phyloP scores from a whole-genome alignment of 2,797 vertebrate genomes.

The Pristis pectinata region DNA sequence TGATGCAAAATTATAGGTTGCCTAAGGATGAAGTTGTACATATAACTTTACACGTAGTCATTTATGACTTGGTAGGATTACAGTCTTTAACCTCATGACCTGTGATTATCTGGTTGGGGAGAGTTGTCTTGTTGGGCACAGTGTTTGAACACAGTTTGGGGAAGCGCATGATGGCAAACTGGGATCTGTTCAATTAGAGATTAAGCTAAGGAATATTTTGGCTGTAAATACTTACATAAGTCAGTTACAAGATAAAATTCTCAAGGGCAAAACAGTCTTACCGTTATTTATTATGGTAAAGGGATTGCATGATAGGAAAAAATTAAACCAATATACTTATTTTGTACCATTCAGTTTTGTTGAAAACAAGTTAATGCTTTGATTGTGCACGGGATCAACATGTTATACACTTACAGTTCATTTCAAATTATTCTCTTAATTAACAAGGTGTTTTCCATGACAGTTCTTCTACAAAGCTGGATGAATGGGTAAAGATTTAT shows the following conservation, averaged over 20 bases:
- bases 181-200: neutral
- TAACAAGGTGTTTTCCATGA: neutral
- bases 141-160: neutral
- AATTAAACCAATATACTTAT: neutral
- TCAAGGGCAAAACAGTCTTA: neutral
- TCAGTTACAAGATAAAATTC: neutral
- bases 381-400: neutral
- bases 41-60: neutral
- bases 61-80: neutral
- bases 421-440: neutral
- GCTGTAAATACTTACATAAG: neutral
- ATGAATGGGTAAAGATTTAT: neutral
- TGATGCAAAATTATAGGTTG: neutral
- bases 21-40: neutral
- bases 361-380: neutral
- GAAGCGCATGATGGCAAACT: neutral
- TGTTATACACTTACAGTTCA: neutral
- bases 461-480: too few species aligned
- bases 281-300: neutral
- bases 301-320: neutral
- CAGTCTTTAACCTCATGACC: neutral
- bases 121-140: neutral
- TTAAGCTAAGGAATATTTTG: neutral
- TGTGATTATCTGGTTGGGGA: neutral
- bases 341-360: neutral